Conservation (phyloP, 64 coral and sea anemone species). For the Pocillopora verrucosa region DNA sequence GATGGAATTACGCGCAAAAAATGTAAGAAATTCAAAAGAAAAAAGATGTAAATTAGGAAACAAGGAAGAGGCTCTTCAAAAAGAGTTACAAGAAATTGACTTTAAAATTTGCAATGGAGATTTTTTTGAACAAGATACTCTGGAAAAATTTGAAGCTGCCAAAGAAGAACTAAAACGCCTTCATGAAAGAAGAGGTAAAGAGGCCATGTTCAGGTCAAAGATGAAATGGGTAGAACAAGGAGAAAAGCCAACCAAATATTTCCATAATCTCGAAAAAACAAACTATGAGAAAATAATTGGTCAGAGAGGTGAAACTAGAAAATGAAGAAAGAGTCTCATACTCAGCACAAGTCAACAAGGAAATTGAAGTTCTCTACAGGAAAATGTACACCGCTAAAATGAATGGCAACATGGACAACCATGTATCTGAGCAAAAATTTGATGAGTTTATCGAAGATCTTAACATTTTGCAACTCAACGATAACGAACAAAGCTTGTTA, state of each 20-base stretch:
- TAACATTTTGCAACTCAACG: background rate
- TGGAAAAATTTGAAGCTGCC: background rate
- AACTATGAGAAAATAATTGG: conserved; percentile 14
- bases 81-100: background rate
- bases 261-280: background rate
- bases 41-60: too few relatives aligned
- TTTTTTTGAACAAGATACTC: background rate
- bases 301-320: conserved; percentile 45
- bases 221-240: conserved; percentile 15
- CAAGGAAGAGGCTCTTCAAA: background rate
- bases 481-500: background rate
- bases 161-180: background rate
- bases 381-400: background rate
- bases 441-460: background rate
- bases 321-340: conserved; percentile 31
- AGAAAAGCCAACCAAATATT: conserved; percentile 1
- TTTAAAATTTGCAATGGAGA: background rate
- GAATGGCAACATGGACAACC: background rate
- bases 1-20: too few relatives aligned
- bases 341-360: background rate
- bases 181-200: background rate
- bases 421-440: background rate
- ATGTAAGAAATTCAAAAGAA: too few relatives aligned
- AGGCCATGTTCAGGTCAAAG: background rate
- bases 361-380: background rate